These are phyloP conservation scores for Lasiurus borealis DNA, from an alignment of 2,113 vertebrate species.

Conservation along the genomic window DNA sequence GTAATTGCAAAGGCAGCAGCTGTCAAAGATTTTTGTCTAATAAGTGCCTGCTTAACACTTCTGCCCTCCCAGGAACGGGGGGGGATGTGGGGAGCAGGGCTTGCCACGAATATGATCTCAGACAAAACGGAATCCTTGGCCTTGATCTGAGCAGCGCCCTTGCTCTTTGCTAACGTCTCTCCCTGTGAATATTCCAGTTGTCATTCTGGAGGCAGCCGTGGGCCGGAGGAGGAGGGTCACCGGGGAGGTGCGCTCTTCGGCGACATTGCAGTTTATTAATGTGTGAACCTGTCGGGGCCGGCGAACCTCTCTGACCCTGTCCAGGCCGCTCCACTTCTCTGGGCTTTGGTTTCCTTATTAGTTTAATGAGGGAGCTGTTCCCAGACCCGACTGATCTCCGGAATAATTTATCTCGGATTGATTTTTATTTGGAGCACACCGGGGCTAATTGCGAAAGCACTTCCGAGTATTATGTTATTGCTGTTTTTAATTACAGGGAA, in stretches of 20 bases:
- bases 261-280: neutral
- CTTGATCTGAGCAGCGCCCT: slow-evolving; percentile 62
- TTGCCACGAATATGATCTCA: slow-evolving; percentile 22
- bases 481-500: slow-evolving; percentile 14
- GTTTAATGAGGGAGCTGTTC: neutral
- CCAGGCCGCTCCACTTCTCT: neutral
- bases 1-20: slow-evolving; percentile 69
- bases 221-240: neutral
- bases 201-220: neutral
- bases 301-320: neutral
- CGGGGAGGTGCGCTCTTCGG: neutral
- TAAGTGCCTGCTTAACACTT: slow-evolving; percentile 63
- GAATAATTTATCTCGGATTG: slow-evolving; percentile 24
- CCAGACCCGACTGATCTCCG: neutral
- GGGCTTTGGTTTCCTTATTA: neutral
- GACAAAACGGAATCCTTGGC: slow-evolving; percentile 54
- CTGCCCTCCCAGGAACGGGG: neutral
- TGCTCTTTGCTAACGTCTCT: neutral
- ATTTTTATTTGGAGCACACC: neutral
- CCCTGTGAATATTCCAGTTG: neutral
- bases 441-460: neutral
- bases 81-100: neutral
- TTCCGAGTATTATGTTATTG: neutral
- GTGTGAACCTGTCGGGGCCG: neutral
- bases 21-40: slow-evolving; percentile 70